Evolutionary conservation across 2,113 vertebrate genomes (phyloP).

Genomic region (Bucco capensis): DNA sequence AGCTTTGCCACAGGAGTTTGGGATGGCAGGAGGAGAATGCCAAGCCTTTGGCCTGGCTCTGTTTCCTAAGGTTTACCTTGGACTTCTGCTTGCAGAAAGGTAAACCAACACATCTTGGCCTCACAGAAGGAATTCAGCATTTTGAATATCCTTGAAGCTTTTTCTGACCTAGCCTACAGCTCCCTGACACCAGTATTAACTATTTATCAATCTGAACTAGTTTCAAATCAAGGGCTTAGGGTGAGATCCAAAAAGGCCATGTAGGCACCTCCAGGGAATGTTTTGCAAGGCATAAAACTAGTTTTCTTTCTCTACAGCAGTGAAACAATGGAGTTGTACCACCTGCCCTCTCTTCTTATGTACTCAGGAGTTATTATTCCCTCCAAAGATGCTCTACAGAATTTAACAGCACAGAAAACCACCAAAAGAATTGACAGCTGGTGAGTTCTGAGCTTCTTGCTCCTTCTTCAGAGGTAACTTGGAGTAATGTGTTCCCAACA

Average conservation of each 20-base stretch:
- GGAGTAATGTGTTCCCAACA: background rate
- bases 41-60: background rate
- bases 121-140: background rate
- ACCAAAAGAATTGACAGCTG: background rate
- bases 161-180: background rate
- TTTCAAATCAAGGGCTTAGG: background rate
- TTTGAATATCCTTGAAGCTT: background rate
- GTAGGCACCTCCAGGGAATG: background rate
- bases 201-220: background rate
- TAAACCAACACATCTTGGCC: background rate
- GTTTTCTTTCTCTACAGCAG: background rate
- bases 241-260: background rate
- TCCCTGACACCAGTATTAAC: background rate
- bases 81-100: background rate
- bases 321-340: background rate
- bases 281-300: background rate
- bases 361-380: background rate
- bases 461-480: background rate
- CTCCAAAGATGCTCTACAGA: background rate
- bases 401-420: background rate
- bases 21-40: background rate
- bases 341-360: background rate
- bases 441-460: background rate
- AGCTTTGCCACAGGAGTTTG: conserved; percentile 36
- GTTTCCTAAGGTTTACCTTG: background rate